A percentile compares a stretch with the other conserved stretches of the same genome.
Evolutionary conservation across 2,113 vertebrate species (phyloP).

Genomic region (Lepus americanus): DNA sequence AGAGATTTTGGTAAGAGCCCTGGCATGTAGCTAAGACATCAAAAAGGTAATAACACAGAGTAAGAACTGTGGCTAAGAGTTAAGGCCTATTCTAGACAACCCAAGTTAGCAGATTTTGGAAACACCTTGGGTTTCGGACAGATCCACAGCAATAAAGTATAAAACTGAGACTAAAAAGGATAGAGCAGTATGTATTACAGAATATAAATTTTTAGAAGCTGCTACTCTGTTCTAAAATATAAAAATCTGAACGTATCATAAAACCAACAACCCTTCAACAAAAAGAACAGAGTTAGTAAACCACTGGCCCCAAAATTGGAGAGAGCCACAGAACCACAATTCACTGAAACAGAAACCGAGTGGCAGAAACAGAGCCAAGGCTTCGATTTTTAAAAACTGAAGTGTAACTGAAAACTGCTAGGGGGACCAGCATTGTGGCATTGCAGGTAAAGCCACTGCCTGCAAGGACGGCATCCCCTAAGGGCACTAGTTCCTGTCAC

Average conservation of each 20-base stretch:
- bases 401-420: background rate
- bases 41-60: background rate
- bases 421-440: too few species aligned
- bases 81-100: background rate
- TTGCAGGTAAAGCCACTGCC: too few species aligned
- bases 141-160: background rate
- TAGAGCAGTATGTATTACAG: too few species aligned
- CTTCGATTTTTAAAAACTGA: background rate
- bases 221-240: background rate
- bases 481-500: too few species aligned
- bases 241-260: background rate
- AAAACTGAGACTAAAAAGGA: background rate
- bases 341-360: background rate
- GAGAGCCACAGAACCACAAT: background rate
- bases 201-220: background rate
- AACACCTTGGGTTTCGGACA: background rate
- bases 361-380: background rate
- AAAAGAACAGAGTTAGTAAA: background rate
- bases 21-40: background rate
- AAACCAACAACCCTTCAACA: slow-evolving; percentile 11
- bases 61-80: background rate
- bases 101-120: background rate
- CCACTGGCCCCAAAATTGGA: background rate
- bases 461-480: too few species aligned
- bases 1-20: background rate